Evolutionary conservation across 2,113 vertebrate genomes (phyloP).

Genomic region (Promerops cafer): DNA sequence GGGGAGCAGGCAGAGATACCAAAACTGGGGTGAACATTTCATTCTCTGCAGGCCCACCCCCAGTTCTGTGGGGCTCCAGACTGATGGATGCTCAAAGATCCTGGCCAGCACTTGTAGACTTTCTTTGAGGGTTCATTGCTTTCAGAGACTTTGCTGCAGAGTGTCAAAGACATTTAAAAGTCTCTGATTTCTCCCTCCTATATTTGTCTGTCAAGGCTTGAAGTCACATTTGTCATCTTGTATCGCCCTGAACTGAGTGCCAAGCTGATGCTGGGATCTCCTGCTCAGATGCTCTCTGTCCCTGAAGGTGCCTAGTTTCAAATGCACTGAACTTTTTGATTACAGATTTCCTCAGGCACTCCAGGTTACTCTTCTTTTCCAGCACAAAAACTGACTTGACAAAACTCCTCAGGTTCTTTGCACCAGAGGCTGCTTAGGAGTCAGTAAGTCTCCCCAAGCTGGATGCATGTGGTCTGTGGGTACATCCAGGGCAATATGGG

Average conservation of each 20-base stretch:
- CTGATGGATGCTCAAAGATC: not conserved
- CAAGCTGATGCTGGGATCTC: not conserved
- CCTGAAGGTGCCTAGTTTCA: not conserved
- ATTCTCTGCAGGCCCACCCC: not conserved
- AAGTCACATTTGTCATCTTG: not conserved
- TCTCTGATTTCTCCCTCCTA: not conserved
- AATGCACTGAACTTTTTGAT: not conserved
- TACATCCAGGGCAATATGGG: not conserved
- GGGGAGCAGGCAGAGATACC: not conserved
- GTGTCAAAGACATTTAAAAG: not conserved
- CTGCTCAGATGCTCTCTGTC: not conserved
- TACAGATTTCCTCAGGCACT: not conserved
- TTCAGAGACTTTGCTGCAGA: not conserved
- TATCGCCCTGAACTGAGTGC: not conserved
- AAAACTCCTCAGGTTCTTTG: not conserved
- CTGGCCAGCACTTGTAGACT: not conserved
- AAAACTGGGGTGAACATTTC: not conserved
- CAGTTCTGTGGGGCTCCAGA: not conserved
- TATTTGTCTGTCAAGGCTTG: not conserved
- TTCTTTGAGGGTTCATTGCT: not conserved
- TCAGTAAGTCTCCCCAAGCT: not conserved
- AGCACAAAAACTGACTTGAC: not conserved
- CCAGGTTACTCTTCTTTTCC: not conserved
- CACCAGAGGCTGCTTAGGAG: not conserved
- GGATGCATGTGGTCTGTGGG: not conserved